Evolutionary conservation across 2,797 vertebrate genomes (phyloP), one percentile per base, ranked within the genome.

Genomic region (Clarias platycephalus): DNA sequence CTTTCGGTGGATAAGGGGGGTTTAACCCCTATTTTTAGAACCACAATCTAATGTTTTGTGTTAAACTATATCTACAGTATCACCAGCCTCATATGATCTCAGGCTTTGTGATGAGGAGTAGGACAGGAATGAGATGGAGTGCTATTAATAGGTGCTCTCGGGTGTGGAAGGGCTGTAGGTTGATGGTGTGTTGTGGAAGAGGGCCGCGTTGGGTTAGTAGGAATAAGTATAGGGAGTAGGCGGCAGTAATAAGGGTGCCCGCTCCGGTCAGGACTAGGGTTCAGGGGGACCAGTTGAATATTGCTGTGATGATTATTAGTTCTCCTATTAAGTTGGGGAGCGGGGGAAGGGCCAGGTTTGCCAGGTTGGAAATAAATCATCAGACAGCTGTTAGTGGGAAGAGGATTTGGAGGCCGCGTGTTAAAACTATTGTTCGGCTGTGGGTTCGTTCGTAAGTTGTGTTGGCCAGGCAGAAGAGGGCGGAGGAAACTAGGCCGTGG

Each of bases 1-100:
- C 82, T 88, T 88, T 91, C 82, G 90, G 92, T 90, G 79, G 76
- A 20, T 26, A 87, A 90, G 64, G 0, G 84, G 90, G 0, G 0
- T 90, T 85, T 90, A 93, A 89, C 88, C 58, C 0, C 76, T 88
- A 0, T 92, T 2, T 88, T 34, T 89, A 91, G 91, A 91, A 90
- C 86, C 91, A 93, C 91, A 92, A 90, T 90, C 91, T 91, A 90
- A 55, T 8, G 16, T 92, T 87, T 92, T 93, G 0, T 0, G 0
- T 91, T 91, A 91, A 91, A 93, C 90, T 91, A 92, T 85, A 7
- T 22, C 64, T 67, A 90, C 90, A 91, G 13, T 81, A 74, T 0
- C 60, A 84, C 55, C 87, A 89, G 0, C 90, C 91, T 77, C 88
- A 91, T 0, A 91, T 80, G 0, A 92, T 20, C 0, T 91, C 89